Percentiles rank a stretch among this genome's conserved stretches.
These are phyloP conservation scores for Embiotoca jacksoni DNA, from an alignment of 2,113 vertebrate genomes.

Conservation along the genomic window DNA sequence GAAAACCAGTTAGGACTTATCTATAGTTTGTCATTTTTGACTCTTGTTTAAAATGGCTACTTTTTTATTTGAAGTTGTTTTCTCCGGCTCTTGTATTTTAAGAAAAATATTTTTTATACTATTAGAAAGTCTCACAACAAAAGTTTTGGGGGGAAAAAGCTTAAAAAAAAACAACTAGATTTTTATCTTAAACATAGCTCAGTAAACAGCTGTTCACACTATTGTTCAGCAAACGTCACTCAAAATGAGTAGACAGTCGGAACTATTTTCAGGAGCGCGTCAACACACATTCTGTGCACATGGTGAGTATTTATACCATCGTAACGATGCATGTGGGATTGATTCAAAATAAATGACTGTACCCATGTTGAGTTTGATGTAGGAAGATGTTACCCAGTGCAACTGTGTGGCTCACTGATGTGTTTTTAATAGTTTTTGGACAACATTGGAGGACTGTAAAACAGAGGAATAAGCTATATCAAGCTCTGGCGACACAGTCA, in stretches of 20 bases:
- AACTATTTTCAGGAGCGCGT: constrained; percentile 30
- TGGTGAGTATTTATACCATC: neutral
- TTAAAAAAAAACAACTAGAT: too few relatives aligned
- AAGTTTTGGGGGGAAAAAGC: too few relatives aligned
- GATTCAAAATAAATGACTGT: constrained; percentile 20
- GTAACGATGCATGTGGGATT: neutral
- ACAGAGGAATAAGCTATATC: neutral
- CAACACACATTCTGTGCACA: constrained; percentile 15
- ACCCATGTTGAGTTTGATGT: constrained; percentile 17
- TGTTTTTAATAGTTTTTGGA: constrained; percentile 9
- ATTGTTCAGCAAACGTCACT: neutral
- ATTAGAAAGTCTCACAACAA: too few relatives aligned
- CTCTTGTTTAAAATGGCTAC: neutral
- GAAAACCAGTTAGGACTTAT: neutral
- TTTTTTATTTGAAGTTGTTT: neutral
- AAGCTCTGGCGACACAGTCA: neutral
- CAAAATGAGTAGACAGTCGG: neutral
- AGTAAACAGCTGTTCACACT: too few relatives aligned
- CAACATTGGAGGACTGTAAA: neutral
- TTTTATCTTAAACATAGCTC: too few relatives aligned
- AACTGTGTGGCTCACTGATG: neutral
- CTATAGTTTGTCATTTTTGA: neutral
- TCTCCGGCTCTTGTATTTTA: neutral
- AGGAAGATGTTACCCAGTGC: neutral
- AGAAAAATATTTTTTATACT: too few relatives aligned